These are phyloP conservation scores for Archivesica marissinica DNA, from an alignment of 1,140 invertebrate species.

Conservation along the genomic window DNA sequence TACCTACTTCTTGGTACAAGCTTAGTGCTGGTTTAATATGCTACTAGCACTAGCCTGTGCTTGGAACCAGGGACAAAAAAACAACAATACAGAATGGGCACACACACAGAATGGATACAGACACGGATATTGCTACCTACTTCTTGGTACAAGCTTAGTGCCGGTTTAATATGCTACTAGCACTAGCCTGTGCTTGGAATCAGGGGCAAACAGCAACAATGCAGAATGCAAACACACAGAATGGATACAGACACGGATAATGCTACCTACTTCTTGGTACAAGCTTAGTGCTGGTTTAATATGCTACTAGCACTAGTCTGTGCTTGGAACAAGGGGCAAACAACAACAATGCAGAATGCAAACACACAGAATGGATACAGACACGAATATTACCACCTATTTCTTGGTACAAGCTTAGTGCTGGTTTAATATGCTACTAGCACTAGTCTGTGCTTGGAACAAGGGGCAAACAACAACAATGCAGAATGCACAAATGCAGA, in stretches of 20 bases:
- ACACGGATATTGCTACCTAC: background rate
- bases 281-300: background rate
- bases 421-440: constrained; percentile 25
- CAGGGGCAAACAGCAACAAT: background rate
- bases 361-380: no score
- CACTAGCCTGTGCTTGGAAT: constrained; percentile 23
- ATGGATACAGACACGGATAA: background rate
- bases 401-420: background rate
- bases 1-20: background rate
- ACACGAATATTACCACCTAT: background rate
- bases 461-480: background rate
- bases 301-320: constrained; percentile 15
- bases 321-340: background rate
- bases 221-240: no score
- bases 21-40: constrained; percentile 23
- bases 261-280: constrained; percentile 14
- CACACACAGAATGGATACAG: no score
- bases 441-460: constrained; percentile 18
- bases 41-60: constrained; percentile 27
- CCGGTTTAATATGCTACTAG: background rate
- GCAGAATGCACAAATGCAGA: no score
- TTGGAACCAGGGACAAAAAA: background rate
- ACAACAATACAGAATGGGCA: no score
- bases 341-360: no score
- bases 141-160: constrained; percentile 10